A percentile compares a stretch with the other conserved stretches of the same genome.
Conservation (phyloP, 2,888 invertebrate species). For the Platycheirus albimanus region DNA sequence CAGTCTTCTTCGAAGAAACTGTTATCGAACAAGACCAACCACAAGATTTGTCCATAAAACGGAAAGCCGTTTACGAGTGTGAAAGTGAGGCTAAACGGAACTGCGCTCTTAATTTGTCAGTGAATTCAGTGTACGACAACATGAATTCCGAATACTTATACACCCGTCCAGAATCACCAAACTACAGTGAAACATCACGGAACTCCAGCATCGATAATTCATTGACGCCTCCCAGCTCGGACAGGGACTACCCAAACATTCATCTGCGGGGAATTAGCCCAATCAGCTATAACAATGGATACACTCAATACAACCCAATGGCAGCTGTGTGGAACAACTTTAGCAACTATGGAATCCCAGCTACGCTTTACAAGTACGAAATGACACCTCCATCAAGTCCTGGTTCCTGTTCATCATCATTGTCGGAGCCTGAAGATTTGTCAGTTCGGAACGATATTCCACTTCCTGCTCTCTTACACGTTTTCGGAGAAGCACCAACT, state of each 20-base stretch:
- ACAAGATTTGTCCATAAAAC: conserved; percentile 81
- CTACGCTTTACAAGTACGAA: conserved; percentile 76
- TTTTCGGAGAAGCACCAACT: conserved; percentile 77
- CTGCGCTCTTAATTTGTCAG: conserved; percentile 80
- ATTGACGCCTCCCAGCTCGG: conserved; percentile 12
- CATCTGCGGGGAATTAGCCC: conserved; percentile 80
- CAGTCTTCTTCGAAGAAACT: conserved; percentile 88
- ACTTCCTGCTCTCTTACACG: conserved; percentile 79
- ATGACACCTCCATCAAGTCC: conserved; percentile 81
- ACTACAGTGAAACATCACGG: conserved; percentile 37
- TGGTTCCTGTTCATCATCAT: conserved; percentile 77
- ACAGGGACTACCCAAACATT: conserved; percentile 77
- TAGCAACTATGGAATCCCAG: conserved; percentile 67
- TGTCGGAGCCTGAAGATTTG: conserved; percentile 81
- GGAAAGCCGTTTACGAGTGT: conserved; percentile 75
- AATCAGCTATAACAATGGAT: conserved; percentile 78
- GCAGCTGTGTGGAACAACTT: conserved; percentile 79
- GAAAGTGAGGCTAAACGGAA: conserved; percentile 78
- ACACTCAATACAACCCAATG: conserved; percentile 79
- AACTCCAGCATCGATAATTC: conserved; percentile 50
- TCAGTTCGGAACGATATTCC: conserved; percentile 81
- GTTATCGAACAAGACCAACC: conserved; percentile 81
- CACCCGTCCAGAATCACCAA: conserved; percentile 57
- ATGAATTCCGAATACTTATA: conserved; percentile 2
- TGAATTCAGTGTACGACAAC: conserved; percentile 72